These are phyloP conservation scores for Echiichthys vipera DNA, from an alignment of 2,797 vertebrate genomes.

Conservation along the genomic window DNA sequence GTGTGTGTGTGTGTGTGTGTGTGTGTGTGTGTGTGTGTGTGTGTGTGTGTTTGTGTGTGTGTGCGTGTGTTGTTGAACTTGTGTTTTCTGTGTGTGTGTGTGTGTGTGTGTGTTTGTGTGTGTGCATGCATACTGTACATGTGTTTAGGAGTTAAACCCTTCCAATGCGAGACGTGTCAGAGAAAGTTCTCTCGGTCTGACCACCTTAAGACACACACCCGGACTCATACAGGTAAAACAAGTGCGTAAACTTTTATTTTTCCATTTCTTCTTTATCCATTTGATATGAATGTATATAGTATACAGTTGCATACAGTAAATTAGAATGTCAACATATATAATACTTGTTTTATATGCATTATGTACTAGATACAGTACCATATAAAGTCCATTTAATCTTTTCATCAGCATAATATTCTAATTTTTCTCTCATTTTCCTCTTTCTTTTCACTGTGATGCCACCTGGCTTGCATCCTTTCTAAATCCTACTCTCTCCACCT, in stretches of 20 bases:
- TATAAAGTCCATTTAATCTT: conserved; percentile 5
- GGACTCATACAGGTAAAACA: conserved; percentile 99
- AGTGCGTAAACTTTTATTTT: conserved; percentile 99
- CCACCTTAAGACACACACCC: conserved; percentile 99
- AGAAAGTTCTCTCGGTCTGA: conserved; percentile 99
- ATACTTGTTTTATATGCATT: too few relatives aligned
- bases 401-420: conserved; percentile 15
- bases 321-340: background rate
- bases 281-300: too few relatives aligned
- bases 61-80: conserved; percentile 45
- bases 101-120: conserved; percentile 40
- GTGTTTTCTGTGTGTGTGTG: conserved; percentile 43
- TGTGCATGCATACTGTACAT: conserved; percentile 71
- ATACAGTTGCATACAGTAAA: background rate
- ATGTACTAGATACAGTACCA: background rate
- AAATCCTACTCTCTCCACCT: conserved; percentile 7
- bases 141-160: conserved; percentile 95
- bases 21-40: conserved; percentile 20
- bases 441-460: conserved; percentile 14
- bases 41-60: conserved; percentile 60
- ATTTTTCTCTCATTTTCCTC: conserved; percentile 1
- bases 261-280: conserved; percentile 90
- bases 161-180: conserved; percentile 99
- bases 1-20: conserved; percentile 30
- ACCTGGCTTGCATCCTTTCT: background rate